Evolutionary conservation across 2,113 vertebrate species (phyloP), one percentile per base, ranked within the genome.

Genomic region (Lepidothrix coronata): DNA sequence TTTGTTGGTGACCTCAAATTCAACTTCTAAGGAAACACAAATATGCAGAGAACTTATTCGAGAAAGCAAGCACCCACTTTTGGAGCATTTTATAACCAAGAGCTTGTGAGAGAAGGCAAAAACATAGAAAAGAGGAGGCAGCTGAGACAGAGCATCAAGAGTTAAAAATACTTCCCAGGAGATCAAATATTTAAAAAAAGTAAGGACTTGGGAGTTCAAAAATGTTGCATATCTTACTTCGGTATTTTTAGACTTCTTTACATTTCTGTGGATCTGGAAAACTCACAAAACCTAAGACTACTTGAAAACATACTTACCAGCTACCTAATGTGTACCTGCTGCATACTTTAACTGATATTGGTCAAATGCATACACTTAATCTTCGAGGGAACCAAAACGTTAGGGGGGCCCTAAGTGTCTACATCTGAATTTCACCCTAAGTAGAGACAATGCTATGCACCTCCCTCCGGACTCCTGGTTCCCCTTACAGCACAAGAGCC

Each of bases 231-330:
- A 46, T 81, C 25, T 86, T 74, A 41, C 14, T 43, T 37, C 12
- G 58, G 67, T 67, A 82, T 44, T 91, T 94, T 93, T 84, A 71
- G 20, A n/a, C 74, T 87, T 91, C 52, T 74, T 89, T 75, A 88
- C 23, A 55, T n/a, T 79, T 81, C 57, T 77, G 28, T 48, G 14
- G 16, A 46, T 51, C 30, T 62, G 39, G 10, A 46, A 84, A 82
- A 59, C 24, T 49, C 49, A 27, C 15, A 55, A 61, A 87, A 49
- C 9, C 18, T 55, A 52, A 31, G 24, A 48, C 24, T 76, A 61
- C 37, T 76, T 74, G 59, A 49, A 92, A 76, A 67, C 31, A 33
- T 27, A 41, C 24, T 73, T 74, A 16, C 24, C 59, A 70, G 24
- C 44, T 80, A 43, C 49, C 43, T 73, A 19, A 39, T 13, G 6